Evolutionary conservation across 2,888 invertebrate genomes (phyloP).

Genomic region (Abrostola triplasia): DNA sequence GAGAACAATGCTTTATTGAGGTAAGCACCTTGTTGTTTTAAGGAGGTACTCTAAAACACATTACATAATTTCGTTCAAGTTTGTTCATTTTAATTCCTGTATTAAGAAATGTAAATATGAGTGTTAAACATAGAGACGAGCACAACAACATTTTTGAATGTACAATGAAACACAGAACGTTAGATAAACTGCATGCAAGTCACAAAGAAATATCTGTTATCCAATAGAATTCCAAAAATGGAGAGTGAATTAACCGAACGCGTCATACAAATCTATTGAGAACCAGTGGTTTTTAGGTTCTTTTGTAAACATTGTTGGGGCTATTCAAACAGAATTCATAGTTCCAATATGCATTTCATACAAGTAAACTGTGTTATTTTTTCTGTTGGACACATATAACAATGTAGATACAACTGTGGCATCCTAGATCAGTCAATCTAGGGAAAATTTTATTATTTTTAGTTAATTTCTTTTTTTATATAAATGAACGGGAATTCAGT

Average conservation of each 20-base stretch:
- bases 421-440: no score
- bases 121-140: not conserved
- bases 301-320: conserved; percentile 20
- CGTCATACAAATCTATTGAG: conserved; percentile 35
- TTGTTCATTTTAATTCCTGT: not conserved
- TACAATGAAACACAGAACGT: conserved; percentile 2
- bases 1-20: conserved; percentile 5
- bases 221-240: conserved; percentile 27
- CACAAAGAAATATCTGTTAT: conserved; percentile 21
- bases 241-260: conserved; percentile 26
- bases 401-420: not conserved
- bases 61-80: not conserved
- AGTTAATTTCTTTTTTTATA: not conserved
- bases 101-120: not conserved
- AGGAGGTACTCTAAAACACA: not conserved
- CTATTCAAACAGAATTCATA: conserved; percentile 29
- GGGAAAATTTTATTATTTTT: no score
- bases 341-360: not conserved
- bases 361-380: conserved; percentile 8
- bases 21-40: conserved; percentile 2
- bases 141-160: not conserved
- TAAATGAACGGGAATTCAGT: no score
- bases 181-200: conserved; percentile 31
- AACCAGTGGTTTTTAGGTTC: conserved; percentile 19
- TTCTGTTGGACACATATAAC: not conserved